Percentiles rank a stretch among this genome's conserved stretches.
Evolutionary conservation across 2,888 invertebrate species (phyloP).

Genomic region (Thelaira solivaga): DNA sequence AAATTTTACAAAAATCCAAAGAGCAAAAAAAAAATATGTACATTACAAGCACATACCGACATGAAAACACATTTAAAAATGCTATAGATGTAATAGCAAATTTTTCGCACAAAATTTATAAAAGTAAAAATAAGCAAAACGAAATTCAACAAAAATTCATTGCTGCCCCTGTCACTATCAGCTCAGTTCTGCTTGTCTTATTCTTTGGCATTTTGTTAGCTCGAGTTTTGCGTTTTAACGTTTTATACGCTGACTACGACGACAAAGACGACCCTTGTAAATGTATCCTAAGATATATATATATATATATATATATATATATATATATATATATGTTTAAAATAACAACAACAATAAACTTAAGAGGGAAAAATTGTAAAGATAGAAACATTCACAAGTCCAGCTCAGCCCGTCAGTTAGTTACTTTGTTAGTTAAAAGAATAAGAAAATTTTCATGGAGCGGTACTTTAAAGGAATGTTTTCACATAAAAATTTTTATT

Average conservation of each 20-base stretch:
- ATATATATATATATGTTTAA: not conserved
- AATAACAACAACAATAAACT: not conserved
- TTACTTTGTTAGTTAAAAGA: constrained; percentile 41
- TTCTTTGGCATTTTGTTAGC: constrained; percentile 74
- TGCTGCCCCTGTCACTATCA: constrained; percentile 61
- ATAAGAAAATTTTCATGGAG: constrained; percentile 20
- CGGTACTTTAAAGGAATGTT: not conserved
- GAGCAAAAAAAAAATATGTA: constrained; percentile 1
- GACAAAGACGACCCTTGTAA: constrained; percentile 56
- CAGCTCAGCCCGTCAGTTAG: constrained; percentile 40
- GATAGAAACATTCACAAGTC: constrained; percentile 52
- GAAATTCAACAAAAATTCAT: constrained; percentile 61
- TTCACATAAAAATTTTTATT: not conserved
- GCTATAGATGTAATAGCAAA: constrained; percentile 35
- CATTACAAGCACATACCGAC: constrained; percentile 54
- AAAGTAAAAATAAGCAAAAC: constrained; percentile 43
- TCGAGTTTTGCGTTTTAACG: constrained; percentile 70
- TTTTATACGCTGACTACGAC: constrained; percentile 47
- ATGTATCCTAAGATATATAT: constrained; percentile 49
- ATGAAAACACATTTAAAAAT: constrained; percentile 36
- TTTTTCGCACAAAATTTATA: constrained; percentile 58
- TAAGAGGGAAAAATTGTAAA: constrained; percentile 18
- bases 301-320: not conserved
- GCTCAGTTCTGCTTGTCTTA: constrained; percentile 71
- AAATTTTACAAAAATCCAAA: constrained; percentile 22